phyloP scores from a whole-genome alignment of 1,140 invertebrate genomes.

The Diabrotica virgifera region DNA sequence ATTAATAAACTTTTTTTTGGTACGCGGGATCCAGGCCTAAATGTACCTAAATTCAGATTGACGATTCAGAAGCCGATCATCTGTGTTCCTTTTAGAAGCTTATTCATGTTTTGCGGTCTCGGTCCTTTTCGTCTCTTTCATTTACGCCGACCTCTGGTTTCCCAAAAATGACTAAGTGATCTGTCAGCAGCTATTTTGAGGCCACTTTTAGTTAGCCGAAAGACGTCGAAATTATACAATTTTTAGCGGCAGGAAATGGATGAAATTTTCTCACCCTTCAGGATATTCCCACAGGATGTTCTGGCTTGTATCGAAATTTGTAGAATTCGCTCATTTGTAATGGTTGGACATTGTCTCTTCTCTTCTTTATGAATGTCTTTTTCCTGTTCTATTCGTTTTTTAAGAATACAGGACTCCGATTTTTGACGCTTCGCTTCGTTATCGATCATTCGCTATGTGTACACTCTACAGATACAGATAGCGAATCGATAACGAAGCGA shows the following conservation, averaged over 20 bases:
- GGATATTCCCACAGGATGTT: background rate
- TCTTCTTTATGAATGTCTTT: no score
- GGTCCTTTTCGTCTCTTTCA: conserved; percentile 2
- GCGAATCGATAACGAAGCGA: no score
- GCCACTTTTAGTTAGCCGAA: background rate
- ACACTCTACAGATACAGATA: no score
- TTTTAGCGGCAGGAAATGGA: background rate
- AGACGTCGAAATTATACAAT: background rate
- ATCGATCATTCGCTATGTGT: no score
- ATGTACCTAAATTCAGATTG: no score
- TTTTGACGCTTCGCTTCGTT: no score
- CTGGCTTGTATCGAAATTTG: background rate
- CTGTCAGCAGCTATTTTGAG: conserved; percentile 19
- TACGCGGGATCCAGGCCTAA: no score
- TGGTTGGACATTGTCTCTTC: background rate
- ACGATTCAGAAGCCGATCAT: no score
- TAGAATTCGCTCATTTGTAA: background rate
- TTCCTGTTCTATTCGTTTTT: no score
- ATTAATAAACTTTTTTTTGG: no score
- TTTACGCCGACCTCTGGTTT: conserved; percentile 10
- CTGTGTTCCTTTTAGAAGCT: background rate
- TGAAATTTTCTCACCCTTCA: background rate
- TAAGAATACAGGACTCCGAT: no score
- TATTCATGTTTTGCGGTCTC: conserved; percentile 3
- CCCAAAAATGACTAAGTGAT: conserved; percentile 5